Conservation (phyloP, 2,113 vertebrate genomes). For the Phalacrocorax carbo region DNA sequence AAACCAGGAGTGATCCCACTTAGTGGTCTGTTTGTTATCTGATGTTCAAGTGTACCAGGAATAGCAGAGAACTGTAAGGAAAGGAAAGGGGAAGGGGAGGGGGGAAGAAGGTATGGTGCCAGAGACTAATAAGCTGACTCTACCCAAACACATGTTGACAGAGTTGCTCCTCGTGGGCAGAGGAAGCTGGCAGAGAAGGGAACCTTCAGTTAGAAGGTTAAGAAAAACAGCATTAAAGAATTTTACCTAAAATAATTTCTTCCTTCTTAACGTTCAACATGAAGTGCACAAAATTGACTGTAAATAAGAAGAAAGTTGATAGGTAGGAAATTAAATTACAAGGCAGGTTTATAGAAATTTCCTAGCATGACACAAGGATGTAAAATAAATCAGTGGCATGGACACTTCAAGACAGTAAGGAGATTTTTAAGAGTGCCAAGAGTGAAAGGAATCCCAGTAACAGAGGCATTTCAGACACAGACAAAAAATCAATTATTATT, state of each 20-base stretch:
- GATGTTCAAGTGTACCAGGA: not conserved
- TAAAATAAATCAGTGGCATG: not conserved
- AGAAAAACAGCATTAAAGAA: not conserved
- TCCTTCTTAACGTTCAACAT: not conserved
- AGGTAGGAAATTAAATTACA: not conserved
- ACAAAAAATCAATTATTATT: not conserved
- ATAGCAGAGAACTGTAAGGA: not conserved
- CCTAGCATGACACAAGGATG: not conserved
- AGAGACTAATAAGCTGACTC: not conserved
- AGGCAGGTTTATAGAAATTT: not conserved
- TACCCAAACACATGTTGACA: not conserved
- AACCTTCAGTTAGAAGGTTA: not conserved
- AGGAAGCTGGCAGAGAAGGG: not conserved
- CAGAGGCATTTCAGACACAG: not conserved
- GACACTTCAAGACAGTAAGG: not conserved
- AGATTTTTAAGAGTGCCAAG: not conserved
- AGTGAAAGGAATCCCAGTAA: not conserved
- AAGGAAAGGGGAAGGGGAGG: not conserved
- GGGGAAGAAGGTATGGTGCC: not conserved
- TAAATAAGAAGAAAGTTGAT: not conserved
- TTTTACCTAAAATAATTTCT: not conserved
- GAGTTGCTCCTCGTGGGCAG: not conserved
- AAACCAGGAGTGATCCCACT: not conserved
- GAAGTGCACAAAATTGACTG: not conserved
- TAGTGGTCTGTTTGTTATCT: conserved; percentile 41